Conservation (phyloP, 2,888 invertebrate species). For the Chymomyza caudatula region DNA sequence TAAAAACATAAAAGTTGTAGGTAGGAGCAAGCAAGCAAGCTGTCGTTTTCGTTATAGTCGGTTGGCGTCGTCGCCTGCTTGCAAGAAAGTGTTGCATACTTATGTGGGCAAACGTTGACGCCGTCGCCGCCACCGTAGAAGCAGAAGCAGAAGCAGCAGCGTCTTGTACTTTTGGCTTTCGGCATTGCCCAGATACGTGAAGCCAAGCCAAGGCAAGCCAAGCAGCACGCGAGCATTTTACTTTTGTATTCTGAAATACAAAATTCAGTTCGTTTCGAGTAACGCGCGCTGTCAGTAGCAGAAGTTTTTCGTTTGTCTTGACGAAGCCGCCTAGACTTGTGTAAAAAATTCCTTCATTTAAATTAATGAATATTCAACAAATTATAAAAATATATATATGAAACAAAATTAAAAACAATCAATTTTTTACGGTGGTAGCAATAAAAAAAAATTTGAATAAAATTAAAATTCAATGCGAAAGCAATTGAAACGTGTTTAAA, state of each 20-base stretch:
- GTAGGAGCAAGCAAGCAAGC: slow-evolving; percentile 45
- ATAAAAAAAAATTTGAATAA: neutral
- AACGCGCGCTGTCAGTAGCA: slow-evolving; percentile 73
- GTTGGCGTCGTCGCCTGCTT: slow-evolving; percentile 43
- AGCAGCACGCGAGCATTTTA: slow-evolving; percentile 42
- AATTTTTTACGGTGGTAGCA: neutral
- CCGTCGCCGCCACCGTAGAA: slow-evolving; percentile 29
- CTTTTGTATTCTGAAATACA: slow-evolving; percentile 62
- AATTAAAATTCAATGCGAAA: neutral
- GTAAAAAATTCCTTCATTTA: slow-evolving; percentile 46
- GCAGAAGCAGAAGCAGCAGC: slow-evolving; percentile 42
- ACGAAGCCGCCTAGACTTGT: slow-evolving; percentile 64
- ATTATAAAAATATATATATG: slow-evolving; percentile 21
- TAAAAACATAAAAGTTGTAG: slow-evolving; percentile 37
- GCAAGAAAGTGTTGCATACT: slow-evolving; percentile 71
- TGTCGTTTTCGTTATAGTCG: neutral
- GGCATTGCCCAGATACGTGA: slow-evolving; percentile 23
- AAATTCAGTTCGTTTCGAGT: slow-evolving; percentile 75
- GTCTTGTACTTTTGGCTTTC: slow-evolving; percentile 63
- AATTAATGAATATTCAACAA: slow-evolving; percentile 1
- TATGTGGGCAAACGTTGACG: slow-evolving; percentile 64
- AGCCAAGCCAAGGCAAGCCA: slow-evolving; percentile 42
- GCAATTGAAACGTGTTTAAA: neutral
- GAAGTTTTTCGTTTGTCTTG: slow-evolving; percentile 71
- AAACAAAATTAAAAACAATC: slow-evolving; percentile 9